A percentile compares a stretch with the other conserved stretches of the same genome.
phyloP scores from a whole-genome alignment of 2,113 vertebrate species.

The Gavialis gangeticus region DNA sequence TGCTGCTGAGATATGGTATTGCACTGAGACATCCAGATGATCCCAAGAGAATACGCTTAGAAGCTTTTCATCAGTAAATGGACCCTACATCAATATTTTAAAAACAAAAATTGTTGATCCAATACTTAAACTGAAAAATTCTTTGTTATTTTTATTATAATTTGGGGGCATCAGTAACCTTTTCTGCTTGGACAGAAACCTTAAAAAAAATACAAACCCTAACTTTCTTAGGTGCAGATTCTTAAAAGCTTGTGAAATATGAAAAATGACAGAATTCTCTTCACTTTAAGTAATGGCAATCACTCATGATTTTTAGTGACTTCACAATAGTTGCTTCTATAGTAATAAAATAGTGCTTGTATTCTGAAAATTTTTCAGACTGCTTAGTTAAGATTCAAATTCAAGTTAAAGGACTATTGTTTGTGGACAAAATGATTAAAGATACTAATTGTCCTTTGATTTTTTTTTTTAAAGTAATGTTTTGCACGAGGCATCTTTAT shows the following conservation, averaged over 20 bases:
- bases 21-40: slow-evolving; percentile 90
- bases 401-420: not conserved
- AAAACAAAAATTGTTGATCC: not conserved
- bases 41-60: slow-evolving; percentile 85
- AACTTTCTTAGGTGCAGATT: not conserved
- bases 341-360: not conserved
- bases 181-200: not conserved
- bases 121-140: not conserved
- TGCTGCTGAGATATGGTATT: slow-evolving; percentile 89
- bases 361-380: not conserved
- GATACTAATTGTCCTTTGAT: accelerated
- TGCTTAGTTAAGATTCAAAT: not conserved
- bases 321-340: not conserved
- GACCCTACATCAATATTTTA: not conserved
- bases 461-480: not conserved
- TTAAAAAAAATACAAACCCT: not conserved
- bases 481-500: not conserved
- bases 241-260: not conserved
- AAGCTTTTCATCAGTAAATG: slow-evolving; percentile 79
- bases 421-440: not conserved
- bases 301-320: not conserved
- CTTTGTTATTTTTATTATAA: not conserved
- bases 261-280: not conserved
- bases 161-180: too few species aligned
- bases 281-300: not conserved